phyloP scores from a whole-genome alignment of 2,888 invertebrate genomes.

The Iselma pallidipennis region DNA sequence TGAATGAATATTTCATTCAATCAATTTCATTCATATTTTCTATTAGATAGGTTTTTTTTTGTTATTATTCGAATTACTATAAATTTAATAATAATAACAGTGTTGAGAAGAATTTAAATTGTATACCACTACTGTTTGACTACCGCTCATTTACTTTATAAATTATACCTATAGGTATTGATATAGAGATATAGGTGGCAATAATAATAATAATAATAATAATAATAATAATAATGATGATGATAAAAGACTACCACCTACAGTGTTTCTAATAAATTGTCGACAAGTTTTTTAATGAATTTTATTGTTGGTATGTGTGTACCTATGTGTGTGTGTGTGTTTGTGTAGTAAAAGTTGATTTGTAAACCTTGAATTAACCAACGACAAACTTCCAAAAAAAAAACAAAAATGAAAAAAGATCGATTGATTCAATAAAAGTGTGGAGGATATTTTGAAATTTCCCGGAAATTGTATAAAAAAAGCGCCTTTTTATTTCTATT shows the following conservation, averaged over 20 bases:
- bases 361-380: background rate
- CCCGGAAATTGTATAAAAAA: background rate
- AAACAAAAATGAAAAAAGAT: too few species aligned
- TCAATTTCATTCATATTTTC: too few species aligned
- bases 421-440: too few species aligned
- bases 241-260: background rate
- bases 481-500: too few species aligned
- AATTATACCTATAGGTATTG: too few species aligned
- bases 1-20: too few species aligned
- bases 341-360: background rate
- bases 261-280: background rate
- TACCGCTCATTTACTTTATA: background rate
- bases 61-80: background rate
- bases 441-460: background rate
- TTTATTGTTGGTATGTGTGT: too few species aligned
- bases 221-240: background rate
- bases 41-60: too few species aligned
- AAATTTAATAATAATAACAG: background rate
- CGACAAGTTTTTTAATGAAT: background rate
- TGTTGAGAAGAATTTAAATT: background rate
- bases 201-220: background rate
- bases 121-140: background rate
- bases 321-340: too few species aligned
- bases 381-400: too few species aligned
- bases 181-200: too few species aligned